Evolutionary conservation across 2,888 invertebrate genomes (phyloP), one percentile per base, ranked within the genome.

Genomic region (Caenorhabditis sp.): DNA sequence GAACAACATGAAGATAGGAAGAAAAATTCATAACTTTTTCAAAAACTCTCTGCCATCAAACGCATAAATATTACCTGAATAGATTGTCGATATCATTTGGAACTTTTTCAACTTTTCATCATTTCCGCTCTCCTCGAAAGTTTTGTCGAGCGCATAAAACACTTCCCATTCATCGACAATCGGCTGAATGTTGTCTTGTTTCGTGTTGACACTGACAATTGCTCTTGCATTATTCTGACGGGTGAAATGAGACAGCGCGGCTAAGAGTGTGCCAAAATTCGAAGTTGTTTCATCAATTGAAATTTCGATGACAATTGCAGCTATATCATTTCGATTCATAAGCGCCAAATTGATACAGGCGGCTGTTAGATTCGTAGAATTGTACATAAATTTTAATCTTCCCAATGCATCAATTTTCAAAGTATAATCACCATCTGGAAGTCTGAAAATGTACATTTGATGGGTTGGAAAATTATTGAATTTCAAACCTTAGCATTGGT

Each of bases 171-270:
- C 10, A 55, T 55, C 27, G 6, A 51, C 23, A 5, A 21, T n/a
- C 21, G 4, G 19, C 4, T n/a, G 17, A n/a, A 50, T 4, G 4
- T 60, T 24, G 19, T 51, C 36, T 36, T 54, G 55, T 10, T 49
- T 31, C 19, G 36, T 36, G 4, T 64, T 58, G 23, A 74, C 58
- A 53, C 51, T 55, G 21, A 69, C 59, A 1, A 66, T 61, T 14
- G 74, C 69, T 23, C 66, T 24, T 14, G 64, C 62, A 49, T 69
- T 62, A 51, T 60, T 64, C 21, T 54, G 51, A 21, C 57, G 26
- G 50, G 69, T 69, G 60, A 69, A 74, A 10, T 66, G 51, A 19
- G 69, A 63, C 21, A 74, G 51, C 19, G 66, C 55, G 5, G 74
- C 74, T 12, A 74, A 43, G 27, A 74, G 36, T 26, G 65, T 58